Evolutionary conservation across 2,113 vertebrate genomes (phyloP), one percentile per base, ranked within the genome.

Genomic region (Ceuthmochares aereus): DNA sequence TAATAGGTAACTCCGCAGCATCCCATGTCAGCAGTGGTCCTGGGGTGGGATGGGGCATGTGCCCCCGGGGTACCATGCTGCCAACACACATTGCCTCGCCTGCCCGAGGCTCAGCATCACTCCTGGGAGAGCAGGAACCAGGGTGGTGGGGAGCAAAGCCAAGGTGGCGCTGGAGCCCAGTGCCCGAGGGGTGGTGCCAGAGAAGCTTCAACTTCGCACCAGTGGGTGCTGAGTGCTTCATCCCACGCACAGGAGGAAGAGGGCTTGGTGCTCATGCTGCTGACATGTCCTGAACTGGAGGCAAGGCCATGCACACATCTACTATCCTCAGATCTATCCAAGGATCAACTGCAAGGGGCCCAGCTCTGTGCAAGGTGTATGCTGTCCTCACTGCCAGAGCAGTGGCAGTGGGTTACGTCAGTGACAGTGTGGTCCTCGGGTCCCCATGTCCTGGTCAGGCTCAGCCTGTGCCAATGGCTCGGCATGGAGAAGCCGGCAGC

Each of bases 1-100:
- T 98, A 98, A 98, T 98, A 96, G 93, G 98, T 98, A 98, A 98
- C 96, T 94, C 89, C 7, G 1, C 7, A 2, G 34, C 79, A 80
- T 88, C 92, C 85, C 42, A 0, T 29, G 2, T 75, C 93, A 72
- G 87, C 84, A 0, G 7, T 4, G 0, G 82, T 67, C 52, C 72
- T 0, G 5, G 54, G 62, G 43, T 0, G 0, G 78, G 70, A 66
- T 51, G 47, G 64, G 59, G 45, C 92, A 80, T 0, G 8, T 2
- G 19, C 18, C 30, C 40, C 72, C 0, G 0, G 34, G 78, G 52
- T 72, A 42, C 78, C 0, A 6, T 1, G 7, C 32, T 1, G 1
- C 80, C 0, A 2, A 56, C 9, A 10, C 20, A 40, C 27, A 54
- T 43, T 0, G 0, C 37, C 79, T 79, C 5, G 0, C 32, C 60